Evolutionary conservation across 2,888 invertebrate genomes (phyloP), one percentile per base, ranked within the genome.

Genomic region (Harpalus rubripes): DNA sequence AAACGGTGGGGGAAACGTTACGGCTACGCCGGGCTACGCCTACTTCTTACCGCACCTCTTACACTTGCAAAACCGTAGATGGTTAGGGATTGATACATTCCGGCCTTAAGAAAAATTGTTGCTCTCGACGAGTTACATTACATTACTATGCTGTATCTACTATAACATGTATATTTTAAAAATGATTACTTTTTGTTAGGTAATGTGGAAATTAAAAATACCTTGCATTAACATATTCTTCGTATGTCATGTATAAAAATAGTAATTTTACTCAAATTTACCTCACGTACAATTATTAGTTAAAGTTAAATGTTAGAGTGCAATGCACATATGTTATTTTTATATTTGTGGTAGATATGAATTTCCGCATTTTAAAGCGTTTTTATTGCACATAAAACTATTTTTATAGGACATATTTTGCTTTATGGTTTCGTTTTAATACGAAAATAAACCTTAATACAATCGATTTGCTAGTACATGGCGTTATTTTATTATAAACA

Each of bases 331-430:
- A 63, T 63, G 72, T 74, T 74, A 74, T 44, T 74, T 74, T 74
- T 74, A 74, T 74, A 44, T 74, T 74, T 74, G 44, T 74, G 44
- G 44, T 68, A 74, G 72, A 44, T 74, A 74, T 74, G 72, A 44
- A 68, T 74, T 74, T 74, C 72, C 72, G 44, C 72, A 44, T 74
- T 74, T 74, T 44, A 74, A 74, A 74, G 41, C 72, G 18, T 44
- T 74, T 74, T 74, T 74, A 74, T 18, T 44, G 72, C 72, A 41
- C 72, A 74, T 74, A 74, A 74, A 74, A 74, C 72, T 74, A 74
- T 74, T 74, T 74, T 74, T 74, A 74, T 74, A 74, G 72, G 44
- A 44, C 72, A 74, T 74, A 74, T 74, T 74, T 74, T 74, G 72
- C 44, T 74, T 74, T 41, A 74, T 15, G 7, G 72, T 74, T 74